These are phyloP conservation scores for Daphoenositta chrysoptera DNA, from an alignment of 2,113 vertebrate species.

Conservation along the genomic window DNA sequence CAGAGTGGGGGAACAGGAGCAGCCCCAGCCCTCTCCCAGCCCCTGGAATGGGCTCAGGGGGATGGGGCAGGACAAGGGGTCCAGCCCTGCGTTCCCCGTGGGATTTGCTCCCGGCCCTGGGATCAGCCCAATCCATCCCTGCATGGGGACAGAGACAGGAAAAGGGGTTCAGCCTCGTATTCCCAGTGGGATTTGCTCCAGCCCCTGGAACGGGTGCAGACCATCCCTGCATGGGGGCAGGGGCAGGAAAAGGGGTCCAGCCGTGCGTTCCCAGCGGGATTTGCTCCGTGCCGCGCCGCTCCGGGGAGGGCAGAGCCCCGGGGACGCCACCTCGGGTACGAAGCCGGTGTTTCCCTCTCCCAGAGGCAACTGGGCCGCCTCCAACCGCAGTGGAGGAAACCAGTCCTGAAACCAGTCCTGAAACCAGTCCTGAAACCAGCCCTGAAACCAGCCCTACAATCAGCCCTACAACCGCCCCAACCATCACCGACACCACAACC, in stretches of 20 bases:
- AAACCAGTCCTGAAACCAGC: background rate
- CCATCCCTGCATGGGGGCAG: accelerated
- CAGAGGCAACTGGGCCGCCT: constrained; percentile 71
- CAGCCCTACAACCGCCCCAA: background rate
- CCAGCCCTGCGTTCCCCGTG: accelerated
- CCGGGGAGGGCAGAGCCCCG: background rate
- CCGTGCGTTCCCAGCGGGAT: background rate
- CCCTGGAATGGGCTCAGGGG: background rate
- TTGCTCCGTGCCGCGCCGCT: background rate
- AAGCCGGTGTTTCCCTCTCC: constrained; percentile 68
- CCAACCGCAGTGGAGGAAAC: constrained; percentile 37
- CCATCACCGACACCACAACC: constrained; percentile 26
- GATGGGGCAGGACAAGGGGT: accelerated
- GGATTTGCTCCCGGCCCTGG: background rate
- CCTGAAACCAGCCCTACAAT: background rate
- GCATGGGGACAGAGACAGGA: background rate
- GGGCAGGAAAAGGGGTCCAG: accelerated
- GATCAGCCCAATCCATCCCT: accelerated
- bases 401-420: background rate
- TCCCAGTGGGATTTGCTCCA: background rate
- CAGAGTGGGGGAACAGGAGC: accelerated
- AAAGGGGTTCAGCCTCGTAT: accelerated
- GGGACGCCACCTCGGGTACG: background rate
- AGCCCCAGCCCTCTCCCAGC: background rate
- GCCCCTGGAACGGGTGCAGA: accelerated